phyloP scores from a whole-genome alignment of 2,888 invertebrate genomes.

The Baccha elongata region DNA sequence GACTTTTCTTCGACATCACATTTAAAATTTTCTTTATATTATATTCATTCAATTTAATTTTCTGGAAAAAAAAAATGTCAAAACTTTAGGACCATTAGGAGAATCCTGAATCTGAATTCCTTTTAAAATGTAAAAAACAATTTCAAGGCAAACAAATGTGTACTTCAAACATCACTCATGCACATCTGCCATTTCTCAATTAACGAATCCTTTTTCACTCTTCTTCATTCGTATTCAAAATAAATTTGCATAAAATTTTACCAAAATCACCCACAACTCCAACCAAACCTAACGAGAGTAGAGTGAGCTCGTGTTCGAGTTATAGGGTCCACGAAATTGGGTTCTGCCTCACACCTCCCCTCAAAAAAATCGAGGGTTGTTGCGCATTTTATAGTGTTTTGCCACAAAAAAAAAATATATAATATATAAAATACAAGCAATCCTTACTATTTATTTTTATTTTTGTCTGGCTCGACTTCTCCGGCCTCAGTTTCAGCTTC shows the following conservation, averaged over 20 bases:
- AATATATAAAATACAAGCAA: conserved; percentile 12
- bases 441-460: conserved; percentile 32
- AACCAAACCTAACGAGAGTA: neutral
- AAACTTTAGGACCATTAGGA: too few relatives aligned
- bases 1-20: too few relatives aligned
- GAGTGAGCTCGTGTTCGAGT: neutral
- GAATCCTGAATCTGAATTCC: too few relatives aligned
- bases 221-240: conserved; percentile 51
- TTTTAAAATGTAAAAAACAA: neutral
- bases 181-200: conserved; percentile 73
- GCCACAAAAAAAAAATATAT: conserved; percentile 25
- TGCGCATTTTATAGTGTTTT: conserved; percentile 67
- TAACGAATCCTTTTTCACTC: conserved; percentile 68
- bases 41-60: too few relatives aligned
- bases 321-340: conserved; percentile 4
- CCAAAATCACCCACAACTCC: conserved; percentile 46
- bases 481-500: neutral
- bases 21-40: too few relatives aligned
- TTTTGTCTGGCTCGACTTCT: neutral
- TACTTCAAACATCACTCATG: conserved; percentile 57
- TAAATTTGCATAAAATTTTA: conserved; percentile 70
- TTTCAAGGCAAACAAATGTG: neutral
- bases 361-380: conserved; percentile 53
- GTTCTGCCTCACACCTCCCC: neutral
- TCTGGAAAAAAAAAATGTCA: too few relatives aligned